Base-by-base conservation (phyloP, 2,888 invertebrate genomes). In the Ommatoiulus sabulosus region DNA sequence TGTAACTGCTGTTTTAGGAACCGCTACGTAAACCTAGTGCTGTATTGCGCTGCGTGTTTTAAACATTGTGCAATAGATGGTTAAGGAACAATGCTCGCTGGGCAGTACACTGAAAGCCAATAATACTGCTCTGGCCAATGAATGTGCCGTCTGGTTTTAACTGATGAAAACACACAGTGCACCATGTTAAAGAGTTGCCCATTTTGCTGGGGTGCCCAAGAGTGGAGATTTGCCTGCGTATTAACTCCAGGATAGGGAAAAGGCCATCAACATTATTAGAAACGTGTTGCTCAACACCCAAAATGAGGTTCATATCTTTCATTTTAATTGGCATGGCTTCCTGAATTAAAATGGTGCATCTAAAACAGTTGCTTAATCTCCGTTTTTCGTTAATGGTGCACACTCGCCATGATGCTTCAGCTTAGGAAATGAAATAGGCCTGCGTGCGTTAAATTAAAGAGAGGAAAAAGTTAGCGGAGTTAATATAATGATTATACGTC, bases 201-300 rank as follows among this genome's bases (percentile, higher is more conserved):
- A 57, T 10, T 7, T 10, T n/a, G 17, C 6, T 57, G 57, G 57
- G 57, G 57, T 57, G 57, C 57, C 57, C 57, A 57, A 57, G 57
- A n/a, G n/a, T 57, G 57, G 57, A 57, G 57, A n/a, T n/a, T 57
- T 57, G 17, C 10, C 15, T n/a, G n/a, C 57, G n/a, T 57, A 57
- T 57, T 57, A 57, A 57, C 57, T 57, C 57, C 57, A n/a, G 57
- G 57, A n/a, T 57, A 15, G 57, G 57, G 57, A 57, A 57, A 57
- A 57, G 57, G 57, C 57, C 57, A 57, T 57, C 57, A 57, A n/a
- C 57, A 57, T 57, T 57, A 57, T 57, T 57, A 57, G 57, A 57
- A 57, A 57, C 57, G 57, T 57, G 57, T 57, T 57, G 57, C 57
- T 10, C 57, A 57, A n/a, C 57, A 57, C 57, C 17, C 57, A 57